Base-by-base conservation (phyloP, 1,140 invertebrate species). In the Metaphire vulgaris region DNA sequence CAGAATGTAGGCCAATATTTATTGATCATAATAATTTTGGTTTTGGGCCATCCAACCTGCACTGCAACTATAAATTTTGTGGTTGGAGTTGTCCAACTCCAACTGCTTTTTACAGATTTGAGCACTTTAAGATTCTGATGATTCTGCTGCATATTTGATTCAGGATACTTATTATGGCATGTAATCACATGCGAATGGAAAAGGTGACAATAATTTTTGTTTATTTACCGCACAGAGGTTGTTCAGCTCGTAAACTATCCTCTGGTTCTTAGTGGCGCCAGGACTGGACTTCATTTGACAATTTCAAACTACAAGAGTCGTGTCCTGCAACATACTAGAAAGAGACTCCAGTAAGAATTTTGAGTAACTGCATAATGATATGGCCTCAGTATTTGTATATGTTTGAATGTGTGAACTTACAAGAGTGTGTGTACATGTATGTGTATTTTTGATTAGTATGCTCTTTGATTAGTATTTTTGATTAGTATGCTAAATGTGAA, bases 231-330 rank as follows among this genome's bases (percentile, higher is more conserved):
- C 2, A 26, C 28, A 73, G 72, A 73, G 41, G 72, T 73, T 34
- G 30, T 56, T 29, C 32, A 21, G n/a, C 14, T 34, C 2, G 6
- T 73, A 12, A 14, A 33, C 1, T 73, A 41, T 29, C 72, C 72
- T 73, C 32, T 73, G 30, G 72, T 34, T 2, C 33, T 73, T 0
- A 64, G 33, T 56, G 72, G 72, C n/a, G 26, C 41, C 28, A 1
- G 26, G 1, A 30, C 72, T 73, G 72, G 72, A 14, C 26, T 73
- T n/a, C 72, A 73, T 16, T n/a, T 32, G 12, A 34, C 56, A 0
- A 28, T 34, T 73, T n/a, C 16, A 1, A 31, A 31, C 41, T 73
- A 26, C 72, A 73, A 73, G 2, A 73, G 34, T 29, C 15, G 15
- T 16, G n/a, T 29, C 6, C 31, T 73, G 33, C 32, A 34, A 73